phyloP scores from a whole-genome alignment of 2,113 vertebrate species.

The Parotia lawesii region DNA sequence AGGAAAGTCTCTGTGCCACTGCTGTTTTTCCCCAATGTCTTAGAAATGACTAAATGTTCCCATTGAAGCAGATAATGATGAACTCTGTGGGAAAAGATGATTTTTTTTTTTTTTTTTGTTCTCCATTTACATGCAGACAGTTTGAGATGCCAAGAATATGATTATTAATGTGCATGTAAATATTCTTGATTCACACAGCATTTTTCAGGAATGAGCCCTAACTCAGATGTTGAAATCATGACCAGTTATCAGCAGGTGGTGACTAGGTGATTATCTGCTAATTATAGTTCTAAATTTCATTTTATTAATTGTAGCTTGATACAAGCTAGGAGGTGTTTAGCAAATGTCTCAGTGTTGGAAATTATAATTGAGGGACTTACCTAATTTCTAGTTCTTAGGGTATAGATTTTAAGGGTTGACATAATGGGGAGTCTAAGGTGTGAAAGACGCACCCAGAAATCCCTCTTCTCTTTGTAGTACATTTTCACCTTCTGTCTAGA shows the following conservation, averaged over 20 bases:
- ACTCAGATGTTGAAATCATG: background rate
- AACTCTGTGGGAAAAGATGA: constrained; percentile 21
- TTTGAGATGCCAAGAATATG: background rate
- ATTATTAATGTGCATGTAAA: constrained; percentile 7
- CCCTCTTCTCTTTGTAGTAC: background rate
- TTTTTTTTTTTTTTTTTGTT: background rate
- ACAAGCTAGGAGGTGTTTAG: background rate
- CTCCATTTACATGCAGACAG: background rate
- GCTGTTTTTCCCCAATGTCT: constrained; percentile 15
- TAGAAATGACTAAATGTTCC: constrained; percentile 49
- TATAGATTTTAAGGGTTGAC: background rate
- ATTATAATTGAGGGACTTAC: background rate
- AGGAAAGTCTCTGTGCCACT: background rate
- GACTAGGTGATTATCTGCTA: background rate
- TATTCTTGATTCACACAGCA: background rate
- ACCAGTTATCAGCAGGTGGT: constrained; percentile 4
- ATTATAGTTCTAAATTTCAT: background rate
- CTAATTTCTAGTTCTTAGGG: background rate
- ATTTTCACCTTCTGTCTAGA: background rate
- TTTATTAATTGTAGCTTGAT: constrained; percentile 20
- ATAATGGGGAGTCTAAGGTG: background rate
- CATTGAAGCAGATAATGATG: constrained; percentile 48
- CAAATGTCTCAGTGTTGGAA: background rate
- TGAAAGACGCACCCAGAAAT: background rate
- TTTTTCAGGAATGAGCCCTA: background rate